Evolutionary conservation across 1,140 invertebrate genomes (phyloP).

Genomic region (Ips typographus): DNA sequence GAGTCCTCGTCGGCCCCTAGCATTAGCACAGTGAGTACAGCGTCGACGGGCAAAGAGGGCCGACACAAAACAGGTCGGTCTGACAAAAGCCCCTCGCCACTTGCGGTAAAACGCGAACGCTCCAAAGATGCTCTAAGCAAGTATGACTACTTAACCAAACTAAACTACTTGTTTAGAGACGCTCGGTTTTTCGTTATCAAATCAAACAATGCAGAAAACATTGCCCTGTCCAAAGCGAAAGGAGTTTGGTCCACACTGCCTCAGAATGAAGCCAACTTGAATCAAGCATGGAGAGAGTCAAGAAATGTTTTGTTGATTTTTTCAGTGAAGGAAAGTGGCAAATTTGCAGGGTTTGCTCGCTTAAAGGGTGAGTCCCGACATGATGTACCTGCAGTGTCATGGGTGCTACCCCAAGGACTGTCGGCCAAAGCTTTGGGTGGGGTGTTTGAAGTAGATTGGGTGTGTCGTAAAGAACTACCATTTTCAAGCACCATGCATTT

Average conservation of each 20-base stretch:
- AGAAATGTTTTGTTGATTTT: slow-evolving; percentile 95
- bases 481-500: slow-evolving; percentile 91
- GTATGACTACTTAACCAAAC: slow-evolving; percentile 83
- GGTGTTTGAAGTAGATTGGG: slow-evolving; percentile 96
- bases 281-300: slow-evolving; percentile 89
- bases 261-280: slow-evolving; percentile 95
- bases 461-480: slow-evolving; percentile 90
- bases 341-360: slow-evolving; percentile 89
- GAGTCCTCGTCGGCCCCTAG: slow-evolving; percentile 68
- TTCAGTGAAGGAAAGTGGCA: slow-evolving; percentile 97
- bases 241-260: slow-evolving; percentile 97
- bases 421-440: slow-evolving; percentile 91
- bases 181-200: slow-evolving; percentile 97
- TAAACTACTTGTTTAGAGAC: slow-evolving; percentile 94
- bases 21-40: slow-evolving; percentile 72
- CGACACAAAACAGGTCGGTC: slow-evolving; percentile 57
- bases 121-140: slow-evolving; percentile 62
- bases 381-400: slow-evolving; percentile 86
- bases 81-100: slow-evolving; percentile 56
- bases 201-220: slow-evolving; percentile 97
- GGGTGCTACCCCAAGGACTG: slow-evolving; percentile 94
- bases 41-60: slow-evolving; percentile 59
- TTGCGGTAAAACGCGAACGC: slow-evolving; percentile 56
- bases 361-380: slow-evolving; percentile 84
- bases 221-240: slow-evolving; percentile 90